phyloP scores from a whole-genome alignment of 1,140 invertebrate species.

The Ips typographus region DNA sequence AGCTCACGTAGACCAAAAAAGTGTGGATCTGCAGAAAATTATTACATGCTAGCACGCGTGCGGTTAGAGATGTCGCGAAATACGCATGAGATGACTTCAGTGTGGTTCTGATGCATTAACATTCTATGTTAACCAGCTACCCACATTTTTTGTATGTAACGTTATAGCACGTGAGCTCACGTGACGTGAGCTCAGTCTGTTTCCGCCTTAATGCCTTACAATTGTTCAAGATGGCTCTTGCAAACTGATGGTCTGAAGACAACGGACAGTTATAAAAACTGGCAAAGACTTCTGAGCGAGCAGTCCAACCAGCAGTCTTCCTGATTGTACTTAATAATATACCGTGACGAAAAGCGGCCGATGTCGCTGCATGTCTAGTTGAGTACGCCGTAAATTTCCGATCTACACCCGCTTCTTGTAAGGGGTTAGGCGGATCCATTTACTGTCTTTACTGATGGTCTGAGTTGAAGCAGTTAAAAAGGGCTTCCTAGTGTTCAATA shows the following conservation, averaged over 20 bases:
- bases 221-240: background rate
- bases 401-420: background rate
- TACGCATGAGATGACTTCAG: no score
- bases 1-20: no score
- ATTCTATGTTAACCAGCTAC: no score
- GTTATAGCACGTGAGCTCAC: no score
- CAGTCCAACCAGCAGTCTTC: slow-evolving; percentile 10
- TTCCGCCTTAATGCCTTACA: no score
- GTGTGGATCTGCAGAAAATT: no score
- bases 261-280: slow-evolving; percentile 8
- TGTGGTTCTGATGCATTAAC: no score
- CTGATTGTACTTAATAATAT: background rate
- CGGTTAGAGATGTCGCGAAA: no score
- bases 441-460: slow-evolving; percentile 3
- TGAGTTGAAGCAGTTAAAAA: background rate
- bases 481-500: background rate
- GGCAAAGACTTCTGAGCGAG: background rate
- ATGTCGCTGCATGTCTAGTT: background rate
- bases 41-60: no score
- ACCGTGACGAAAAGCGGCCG: background rate
- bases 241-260: no score
- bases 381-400: background rate
- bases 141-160: no score
- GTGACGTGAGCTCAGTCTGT: no score
- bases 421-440: background rate